A percentile compares a stretch with the other conserved stretches of the same genome.
Evolutionary conservation across 2,113 vertebrate genomes (phyloP).

Genomic region (Noctilio leporinus): DNA sequence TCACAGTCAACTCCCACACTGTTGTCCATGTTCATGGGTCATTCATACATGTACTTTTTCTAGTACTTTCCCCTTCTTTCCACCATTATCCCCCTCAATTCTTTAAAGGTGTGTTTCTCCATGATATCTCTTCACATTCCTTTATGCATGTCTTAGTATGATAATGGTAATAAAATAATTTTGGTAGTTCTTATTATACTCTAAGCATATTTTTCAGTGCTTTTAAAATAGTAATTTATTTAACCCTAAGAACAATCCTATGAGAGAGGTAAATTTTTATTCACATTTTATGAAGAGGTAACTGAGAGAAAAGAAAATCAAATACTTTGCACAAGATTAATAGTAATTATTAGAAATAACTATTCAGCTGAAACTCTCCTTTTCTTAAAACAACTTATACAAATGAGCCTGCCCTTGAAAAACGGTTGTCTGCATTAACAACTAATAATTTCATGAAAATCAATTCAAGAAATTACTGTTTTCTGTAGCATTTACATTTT

Average conservation of each 20-base stretch:
- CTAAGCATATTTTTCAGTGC: neutral
- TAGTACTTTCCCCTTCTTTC: too few species aligned
- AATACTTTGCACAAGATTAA: neutral
- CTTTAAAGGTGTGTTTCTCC: neutral
- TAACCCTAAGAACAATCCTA: neutral
- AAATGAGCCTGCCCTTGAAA: neutral
- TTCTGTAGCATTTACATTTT: neutral
- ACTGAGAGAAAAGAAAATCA: neutral
- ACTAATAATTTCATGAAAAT: neutral
- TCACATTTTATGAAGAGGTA: neutral
- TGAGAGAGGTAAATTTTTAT: neutral
- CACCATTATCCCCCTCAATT: too few species aligned
- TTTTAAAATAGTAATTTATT: neutral
- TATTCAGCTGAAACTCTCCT: neutral
- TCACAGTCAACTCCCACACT: too few species aligned
- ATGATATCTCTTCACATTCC: neutral
- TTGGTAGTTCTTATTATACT: neutral
- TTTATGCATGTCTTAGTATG: neutral
- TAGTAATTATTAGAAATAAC: neutral
- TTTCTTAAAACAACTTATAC: neutral
- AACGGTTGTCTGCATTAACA: neutral
- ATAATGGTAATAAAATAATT: neutral
- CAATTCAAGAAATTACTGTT: neutral
- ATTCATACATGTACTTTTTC: too few species aligned
- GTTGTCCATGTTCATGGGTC: too few species aligned